These are phyloP conservation scores for Manis javanica DNA, from an alignment of 2,797 vertebrate genomes.

Conservation along the genomic window DNA sequence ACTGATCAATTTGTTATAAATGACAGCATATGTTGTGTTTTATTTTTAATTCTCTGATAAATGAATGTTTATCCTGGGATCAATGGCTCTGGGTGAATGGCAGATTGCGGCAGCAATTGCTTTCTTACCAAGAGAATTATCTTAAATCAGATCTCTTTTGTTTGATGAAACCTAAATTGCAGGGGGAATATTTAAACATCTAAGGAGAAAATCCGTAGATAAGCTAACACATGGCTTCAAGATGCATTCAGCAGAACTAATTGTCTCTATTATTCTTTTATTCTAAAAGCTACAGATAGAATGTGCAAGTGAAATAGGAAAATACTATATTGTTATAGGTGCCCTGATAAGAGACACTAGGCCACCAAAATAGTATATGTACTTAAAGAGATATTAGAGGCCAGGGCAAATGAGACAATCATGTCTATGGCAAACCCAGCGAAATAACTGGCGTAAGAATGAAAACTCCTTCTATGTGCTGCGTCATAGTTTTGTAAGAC, in stretches of 20 bases:
- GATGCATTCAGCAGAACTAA: conserved; percentile 80
- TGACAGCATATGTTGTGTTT: conserved; percentile 76
- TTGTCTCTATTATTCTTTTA: conserved; percentile 77
- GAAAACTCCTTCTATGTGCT: not conserved
- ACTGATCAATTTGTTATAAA: conserved; percentile 79
- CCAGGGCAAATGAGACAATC: not conserved
- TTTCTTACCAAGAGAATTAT: conserved; percentile 83
- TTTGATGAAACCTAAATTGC: conserved; percentile 83
- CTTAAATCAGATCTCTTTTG: conserved; percentile 84
- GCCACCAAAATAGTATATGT: conserved; percentile 34
- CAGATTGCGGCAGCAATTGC: conserved; percentile 78
- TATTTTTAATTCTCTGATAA: conserved; percentile 84
- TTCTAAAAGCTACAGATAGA: conserved; percentile 70
- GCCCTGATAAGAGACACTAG: conserved; percentile 62
- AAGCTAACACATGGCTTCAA: conserved; percentile 74
- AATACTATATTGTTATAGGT: conserved; percentile 64
- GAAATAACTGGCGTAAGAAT: not conserved
- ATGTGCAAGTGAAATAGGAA: conserved; percentile 73
- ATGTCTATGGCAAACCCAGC: conserved; percentile 9
- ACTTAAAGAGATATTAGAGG: not conserved
- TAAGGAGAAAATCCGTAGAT: conserved; percentile 84
- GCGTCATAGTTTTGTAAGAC: not conserved
- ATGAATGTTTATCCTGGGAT: conserved; percentile 82
- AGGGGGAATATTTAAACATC: conserved; percentile 82
- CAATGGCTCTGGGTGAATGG: conserved; percentile 80